These are phyloP conservation scores for Polia nebulosa DNA, from an alignment of 2,888 invertebrate species.

Conservation along the genomic window DNA sequence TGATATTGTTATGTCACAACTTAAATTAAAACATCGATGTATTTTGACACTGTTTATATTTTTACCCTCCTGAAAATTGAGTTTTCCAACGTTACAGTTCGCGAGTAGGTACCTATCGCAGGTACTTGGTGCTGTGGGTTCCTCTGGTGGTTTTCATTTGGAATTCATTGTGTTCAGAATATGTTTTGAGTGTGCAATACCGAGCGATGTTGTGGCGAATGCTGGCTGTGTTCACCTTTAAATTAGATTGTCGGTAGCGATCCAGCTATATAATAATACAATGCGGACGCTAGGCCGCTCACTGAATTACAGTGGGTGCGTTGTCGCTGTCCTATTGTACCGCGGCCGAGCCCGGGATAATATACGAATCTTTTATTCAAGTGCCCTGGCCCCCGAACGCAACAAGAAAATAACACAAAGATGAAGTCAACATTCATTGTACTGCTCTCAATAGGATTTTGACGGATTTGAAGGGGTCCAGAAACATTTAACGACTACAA, in stretches of 20 bases:
- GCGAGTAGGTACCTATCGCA: slow-evolving; percentile 3
- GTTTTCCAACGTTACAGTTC: slow-evolving; percentile 29
- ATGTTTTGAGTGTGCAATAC: slow-evolving; percentile 45
- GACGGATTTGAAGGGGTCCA: slow-evolving; percentile 78
- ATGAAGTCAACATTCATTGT: slow-evolving; percentile 88
- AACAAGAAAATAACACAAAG: slow-evolving; percentile 87
- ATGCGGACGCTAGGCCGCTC: slow-evolving; percentile 81
- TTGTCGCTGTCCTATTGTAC: slow-evolving; percentile 86
- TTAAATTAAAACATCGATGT: slow-evolving; percentile 68
- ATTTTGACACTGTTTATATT: slow-evolving; percentile 60
- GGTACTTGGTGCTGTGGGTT: slow-evolving; percentile 7
- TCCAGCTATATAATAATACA: slow-evolving; percentile 77
- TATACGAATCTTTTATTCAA: slow-evolving; percentile 90
- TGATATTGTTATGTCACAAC: slow-evolving; percentile 69
- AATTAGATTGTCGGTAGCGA: slow-evolving; percentile 76
- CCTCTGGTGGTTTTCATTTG: slow-evolving; percentile 45
- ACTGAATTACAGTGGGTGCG: slow-evolving; percentile 85
- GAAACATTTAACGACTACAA: slow-evolving; percentile 73
- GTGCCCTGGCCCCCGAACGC: slow-evolving; percentile 84
- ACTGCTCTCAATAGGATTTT: slow-evolving; percentile 85
- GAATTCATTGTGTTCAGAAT: slow-evolving; percentile 56
- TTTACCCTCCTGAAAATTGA: slow-evolving; percentile 56
- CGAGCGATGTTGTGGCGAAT: slow-evolving; percentile 38
- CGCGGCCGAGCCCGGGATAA: slow-evolving; percentile 81
- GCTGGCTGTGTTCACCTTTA: slow-evolving; percentile 70